phyloP scores from a whole-genome alignment of 2,797 vertebrate species.

The Sarcoramphus papa region DNA sequence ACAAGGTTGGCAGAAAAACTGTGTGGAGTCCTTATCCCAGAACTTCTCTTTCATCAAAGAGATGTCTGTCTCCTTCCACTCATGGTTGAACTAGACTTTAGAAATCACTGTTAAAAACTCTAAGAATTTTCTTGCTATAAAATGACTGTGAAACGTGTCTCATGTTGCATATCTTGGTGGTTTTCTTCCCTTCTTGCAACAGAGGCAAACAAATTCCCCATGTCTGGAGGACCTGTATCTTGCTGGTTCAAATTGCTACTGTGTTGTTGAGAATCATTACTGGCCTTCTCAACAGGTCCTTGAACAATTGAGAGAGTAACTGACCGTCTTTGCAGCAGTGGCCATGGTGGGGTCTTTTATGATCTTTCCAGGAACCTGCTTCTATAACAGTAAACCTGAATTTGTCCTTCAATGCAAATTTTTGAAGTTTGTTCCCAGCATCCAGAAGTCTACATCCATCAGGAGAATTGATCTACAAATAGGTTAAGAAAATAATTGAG shows the following conservation, averaged over 20 bases:
- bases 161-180: not conserved
- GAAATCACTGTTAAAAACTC: not conserved
- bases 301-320: not conserved
- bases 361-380: not conserved
- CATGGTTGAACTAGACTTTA: not conserved
- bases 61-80: not conserved
- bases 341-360: not conserved
- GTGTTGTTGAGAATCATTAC: not conserved
- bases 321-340: not conserved
- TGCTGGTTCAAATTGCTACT: not conserved
- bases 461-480: not conserved
- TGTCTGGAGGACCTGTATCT: not conserved
- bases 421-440: not conserved
- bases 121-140: not conserved
- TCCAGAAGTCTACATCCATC: not conserved
- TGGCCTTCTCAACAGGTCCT: not conserved
- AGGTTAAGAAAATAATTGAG: not conserved
- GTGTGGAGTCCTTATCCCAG: not conserved
- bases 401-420: not conserved
- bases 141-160: not conserved
- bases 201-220: not conserved
- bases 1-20: not conserved
- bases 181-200: not conserved
- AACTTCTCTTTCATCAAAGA: not conserved
- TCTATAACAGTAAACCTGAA: not conserved